Base-by-base conservation (phyloP, 2,888 invertebrate genomes). In the Urechis unicinctus region DNA sequence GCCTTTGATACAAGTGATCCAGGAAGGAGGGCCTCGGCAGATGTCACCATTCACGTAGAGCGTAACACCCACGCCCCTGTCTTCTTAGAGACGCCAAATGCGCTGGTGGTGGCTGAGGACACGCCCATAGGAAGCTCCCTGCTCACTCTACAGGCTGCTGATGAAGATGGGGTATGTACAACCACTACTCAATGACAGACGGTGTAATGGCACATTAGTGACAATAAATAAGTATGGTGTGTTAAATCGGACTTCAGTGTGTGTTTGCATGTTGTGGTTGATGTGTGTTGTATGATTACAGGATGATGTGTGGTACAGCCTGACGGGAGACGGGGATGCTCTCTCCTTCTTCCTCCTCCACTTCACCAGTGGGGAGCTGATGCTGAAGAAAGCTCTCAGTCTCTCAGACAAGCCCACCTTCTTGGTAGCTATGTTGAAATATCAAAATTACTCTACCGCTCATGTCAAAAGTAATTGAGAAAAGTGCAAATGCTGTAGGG, bases 21-120 rank as follows among this genome's bases (percentile, higher is more conserved):
- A 6, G 45, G 44, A 25, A 60, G 59, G 2, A 51, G 50, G 48
- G 70, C 66, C n/a, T 67, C 67, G 21, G 67, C 71, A 2, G 69
- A 69, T 13, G 69, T 72, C 22, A 68, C 66, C 26, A 68, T 74
- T 28, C 58, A 57, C 43, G 68, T 73, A 17, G 66, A 68, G 60
- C 62, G 71, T 21, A 73, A 72, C 52, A 68, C 70, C 26, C 67
- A 66, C 54, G 57, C 60, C 17, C 73, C 73, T 17, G 46, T 54
- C 31, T 73, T 74, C 59, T 30, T 42, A 6, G 52, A 57, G 13
- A 41, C 31, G 4, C 46, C 42, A 2, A 71, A 69, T 55, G 43
- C 56, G 21, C 55, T 52, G 2, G 55, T 58, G 0, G 57, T 72
- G 21, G 36, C 62, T 0, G 69, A 70, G 42, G 59, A 56, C 17